Conservation (phyloP, 2,797 vertebrate genomes). For the Oreonectes daqikongensis region DNA sequence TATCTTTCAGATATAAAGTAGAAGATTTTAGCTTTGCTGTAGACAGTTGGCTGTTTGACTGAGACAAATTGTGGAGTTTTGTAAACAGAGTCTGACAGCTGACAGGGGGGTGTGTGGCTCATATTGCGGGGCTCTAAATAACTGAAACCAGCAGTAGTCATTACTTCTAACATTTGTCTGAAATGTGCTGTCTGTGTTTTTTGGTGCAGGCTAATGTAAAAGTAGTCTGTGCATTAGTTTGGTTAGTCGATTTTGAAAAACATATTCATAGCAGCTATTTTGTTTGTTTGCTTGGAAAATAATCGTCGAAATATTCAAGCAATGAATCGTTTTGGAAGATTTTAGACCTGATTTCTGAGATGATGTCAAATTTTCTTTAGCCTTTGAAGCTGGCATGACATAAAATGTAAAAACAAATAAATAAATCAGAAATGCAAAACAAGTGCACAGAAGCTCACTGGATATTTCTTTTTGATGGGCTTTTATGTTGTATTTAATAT, state of each 20-base stretch:
- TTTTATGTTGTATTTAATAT: not conserved
- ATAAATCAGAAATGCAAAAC: not conserved
- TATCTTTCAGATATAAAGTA: constrained; percentile 7
- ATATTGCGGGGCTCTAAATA: constrained; percentile 28
- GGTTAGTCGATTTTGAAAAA: not conserved
- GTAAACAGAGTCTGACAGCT: constrained; percentile 28
- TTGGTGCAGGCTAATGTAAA: not conserved
- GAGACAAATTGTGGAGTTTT: constrained; percentile 18
- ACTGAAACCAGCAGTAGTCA: constrained; percentile 19
- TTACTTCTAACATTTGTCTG: constrained; percentile 20
- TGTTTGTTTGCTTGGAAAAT: constrained; percentile 14
- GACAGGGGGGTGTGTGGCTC: constrained; percentile 19
- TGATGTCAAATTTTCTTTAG: too few relatives aligned
- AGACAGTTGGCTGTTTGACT: not conserved
- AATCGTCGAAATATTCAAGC: not conserved
- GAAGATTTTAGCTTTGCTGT: constrained; percentile 5
- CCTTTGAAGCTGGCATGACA: too few relatives aligned
- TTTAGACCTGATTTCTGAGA: constrained; percentile 1
- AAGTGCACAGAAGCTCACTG: not conserved
- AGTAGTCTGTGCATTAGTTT: not conserved
- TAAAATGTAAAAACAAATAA: not conserved
- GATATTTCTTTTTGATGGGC: not conserved
- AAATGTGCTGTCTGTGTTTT: not conserved
- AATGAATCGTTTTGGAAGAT: constrained; percentile 20
- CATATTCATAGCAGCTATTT: not conserved